A percentile compares a stretch with the other conserved stretches of the same genome.
Conservation (phyloP, 1,140 invertebrate species). For the Lepeophtheirus salmonis region DNA sequence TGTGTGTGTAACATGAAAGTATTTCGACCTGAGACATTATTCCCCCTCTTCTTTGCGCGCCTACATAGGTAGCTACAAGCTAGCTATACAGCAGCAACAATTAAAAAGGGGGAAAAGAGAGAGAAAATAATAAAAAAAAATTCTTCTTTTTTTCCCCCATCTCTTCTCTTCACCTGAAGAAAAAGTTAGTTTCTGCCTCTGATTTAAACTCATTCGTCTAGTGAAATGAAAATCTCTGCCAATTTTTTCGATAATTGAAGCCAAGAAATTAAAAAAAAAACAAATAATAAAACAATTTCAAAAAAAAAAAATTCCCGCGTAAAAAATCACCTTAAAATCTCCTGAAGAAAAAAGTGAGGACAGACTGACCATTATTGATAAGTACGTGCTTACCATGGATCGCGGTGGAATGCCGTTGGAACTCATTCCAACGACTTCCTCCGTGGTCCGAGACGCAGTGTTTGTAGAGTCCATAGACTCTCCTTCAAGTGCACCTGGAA, state of each 20-base stretch:
- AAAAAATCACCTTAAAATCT: no score
- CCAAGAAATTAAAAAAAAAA: neutral
- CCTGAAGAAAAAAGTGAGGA: no score
- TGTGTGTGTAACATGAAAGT: no score
- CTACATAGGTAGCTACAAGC: no score
- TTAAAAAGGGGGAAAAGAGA: no score
- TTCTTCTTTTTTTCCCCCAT: neutral
- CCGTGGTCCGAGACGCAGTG: neutral
- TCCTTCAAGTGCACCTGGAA: neutral
- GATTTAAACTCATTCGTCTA: neutral
- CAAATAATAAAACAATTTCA: neutral
- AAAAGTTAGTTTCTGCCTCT: neutral
- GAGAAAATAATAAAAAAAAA: no score
- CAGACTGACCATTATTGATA: neutral
- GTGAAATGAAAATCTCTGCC: neutral
- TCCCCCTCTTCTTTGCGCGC: no score
- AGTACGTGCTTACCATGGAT: neutral
- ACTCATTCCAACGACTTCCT: neutral
- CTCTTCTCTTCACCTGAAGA: neutral
- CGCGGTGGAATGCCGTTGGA: neutral
- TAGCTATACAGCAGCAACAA: no score
- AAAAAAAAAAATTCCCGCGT: neutral
- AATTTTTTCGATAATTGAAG: neutral
- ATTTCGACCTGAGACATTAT: no score
- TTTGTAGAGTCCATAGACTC: neutral